Percentiles rank a stretch among this genome's conserved stretches.
phyloP scores from a whole-genome alignment of 2,888 invertebrate species.

The Rutpela maculata region DNA sequence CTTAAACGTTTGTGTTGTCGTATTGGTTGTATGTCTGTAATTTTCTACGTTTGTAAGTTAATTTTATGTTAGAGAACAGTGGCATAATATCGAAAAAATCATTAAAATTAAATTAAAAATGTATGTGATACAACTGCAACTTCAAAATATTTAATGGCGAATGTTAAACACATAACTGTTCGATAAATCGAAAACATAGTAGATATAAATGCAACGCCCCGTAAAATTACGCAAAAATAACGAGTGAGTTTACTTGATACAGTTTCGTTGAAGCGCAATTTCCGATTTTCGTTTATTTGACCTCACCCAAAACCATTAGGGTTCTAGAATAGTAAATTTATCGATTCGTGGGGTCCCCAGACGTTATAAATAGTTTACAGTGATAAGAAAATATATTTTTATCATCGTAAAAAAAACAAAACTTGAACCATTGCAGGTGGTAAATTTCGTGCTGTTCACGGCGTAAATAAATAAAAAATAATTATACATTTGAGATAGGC shows the following conservation, averaged over 20 bases:
- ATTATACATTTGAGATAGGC: not conserved
- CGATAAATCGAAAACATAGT: too few species aligned
- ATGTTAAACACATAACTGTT: too few species aligned
- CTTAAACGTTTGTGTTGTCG: too few species aligned
- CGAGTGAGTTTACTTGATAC: not conserved
- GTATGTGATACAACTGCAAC: too few species aligned
- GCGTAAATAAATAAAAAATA: conserved; percentile 15
- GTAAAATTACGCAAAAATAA: conserved; percentile 3
- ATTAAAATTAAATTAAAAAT: too few species aligned
- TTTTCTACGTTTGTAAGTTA: too few species aligned
- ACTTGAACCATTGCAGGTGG: conserved; percentile 2
- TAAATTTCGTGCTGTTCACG: not conserved
- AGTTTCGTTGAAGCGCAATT: conserved; percentile 16
- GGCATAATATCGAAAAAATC: too few species aligned
- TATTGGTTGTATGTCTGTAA: too few species aligned
- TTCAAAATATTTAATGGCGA: too few species aligned
- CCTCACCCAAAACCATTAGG: conserved; percentile 32
- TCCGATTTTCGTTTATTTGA: conserved; percentile 29
- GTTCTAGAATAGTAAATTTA: conserved; percentile 28
- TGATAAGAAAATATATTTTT: conserved; percentile 30
- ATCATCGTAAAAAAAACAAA: conserved; percentile 1
- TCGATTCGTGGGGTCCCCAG: conserved; percentile 10
- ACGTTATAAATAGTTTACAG: conserved; percentile 21
- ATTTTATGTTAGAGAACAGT: too few species aligned
- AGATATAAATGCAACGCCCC: not conserved